A percentile compares a stretch with the other conserved stretches of the same genome.
Evolutionary conservation across 1,140 invertebrate genomes (phyloP).

Genomic region (Carcinoscorpius rotundicauda): DNA sequence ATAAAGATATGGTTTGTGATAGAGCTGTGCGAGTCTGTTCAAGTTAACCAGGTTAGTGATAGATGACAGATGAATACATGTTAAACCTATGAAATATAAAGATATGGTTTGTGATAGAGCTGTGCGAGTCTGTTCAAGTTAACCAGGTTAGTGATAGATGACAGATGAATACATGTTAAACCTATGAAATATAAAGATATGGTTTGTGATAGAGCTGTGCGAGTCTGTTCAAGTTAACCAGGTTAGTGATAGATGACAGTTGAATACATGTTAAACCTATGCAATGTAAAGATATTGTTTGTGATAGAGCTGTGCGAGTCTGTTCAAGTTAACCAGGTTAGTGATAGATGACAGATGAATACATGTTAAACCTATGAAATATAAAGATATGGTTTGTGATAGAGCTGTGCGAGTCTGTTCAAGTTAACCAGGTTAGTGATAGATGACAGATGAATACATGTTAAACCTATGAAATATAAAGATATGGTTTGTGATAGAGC

Average conservation of each 20-base stretch:
- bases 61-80: constrained; percentile 89
- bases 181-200: constrained; percentile 65
- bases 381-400: constrained; percentile 83
- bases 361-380: constrained; percentile 89
- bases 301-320: constrained; percentile 95
- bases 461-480: constrained; percentile 72
- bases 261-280: constrained; percentile 96
- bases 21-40: constrained; percentile 93
- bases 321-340: constrained; percentile 71
- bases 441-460: constrained; percentile 89
- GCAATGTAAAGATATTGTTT: constrained; percentile 73
- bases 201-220: constrained; percentile 96
- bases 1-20: constrained; percentile 83
- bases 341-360: constrained; percentile 68
- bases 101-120: constrained; percentile 92
- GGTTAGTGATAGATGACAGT: constrained; percentile 51
- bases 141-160: constrained; percentile 49
- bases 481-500: constrained; percentile 92
- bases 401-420: constrained; percentile 93
- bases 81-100: constrained; percentile 72
- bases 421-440: constrained; percentile 56
- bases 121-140: constrained; percentile 93
- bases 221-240: constrained; percentile 89
- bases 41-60: constrained; percentile 56
- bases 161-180: constrained; percentile 97